Conservation (phyloP, 2,113 vertebrate species). For the Gambusia holbrooki region DNA sequence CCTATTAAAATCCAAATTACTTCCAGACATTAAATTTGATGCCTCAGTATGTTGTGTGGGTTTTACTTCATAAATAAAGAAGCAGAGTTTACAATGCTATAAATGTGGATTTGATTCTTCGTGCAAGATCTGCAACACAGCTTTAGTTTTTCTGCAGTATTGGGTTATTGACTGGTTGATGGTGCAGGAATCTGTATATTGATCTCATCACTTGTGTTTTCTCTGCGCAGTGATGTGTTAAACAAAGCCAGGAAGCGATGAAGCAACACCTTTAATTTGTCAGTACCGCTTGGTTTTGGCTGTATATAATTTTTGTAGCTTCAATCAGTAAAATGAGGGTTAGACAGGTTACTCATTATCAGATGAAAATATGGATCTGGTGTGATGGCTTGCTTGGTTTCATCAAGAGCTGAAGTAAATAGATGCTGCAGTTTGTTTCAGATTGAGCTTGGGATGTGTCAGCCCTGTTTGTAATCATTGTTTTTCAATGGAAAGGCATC, state of each 20-base stretch:
- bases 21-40: background rate
- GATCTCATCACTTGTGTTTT: background rate
- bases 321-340: too few relatives aligned
- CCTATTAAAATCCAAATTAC: background rate
- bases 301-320: background rate
- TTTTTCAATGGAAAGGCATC: background rate
- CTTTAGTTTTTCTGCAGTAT: background rate
- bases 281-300: background rate
- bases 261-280: background rate
- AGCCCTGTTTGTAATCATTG: background rate
- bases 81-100: too few relatives aligned
- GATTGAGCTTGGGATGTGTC: background rate
- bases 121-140: background rate
- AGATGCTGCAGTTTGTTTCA: background rate
- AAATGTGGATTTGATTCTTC: too few relatives aligned
- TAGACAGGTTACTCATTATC: background rate
- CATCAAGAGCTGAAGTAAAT: background rate
- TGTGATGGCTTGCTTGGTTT: background rate
- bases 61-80: too few relatives aligned
- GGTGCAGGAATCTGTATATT: background rate
- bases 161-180: background rate
- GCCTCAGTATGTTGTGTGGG: too few relatives aligned
- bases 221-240: background rate
- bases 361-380: background rate
- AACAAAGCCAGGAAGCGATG: background rate